Conservation (phyloP, 2,113 vertebrate genomes). For the Rhegmatorhina hoffmannsi region DNA sequence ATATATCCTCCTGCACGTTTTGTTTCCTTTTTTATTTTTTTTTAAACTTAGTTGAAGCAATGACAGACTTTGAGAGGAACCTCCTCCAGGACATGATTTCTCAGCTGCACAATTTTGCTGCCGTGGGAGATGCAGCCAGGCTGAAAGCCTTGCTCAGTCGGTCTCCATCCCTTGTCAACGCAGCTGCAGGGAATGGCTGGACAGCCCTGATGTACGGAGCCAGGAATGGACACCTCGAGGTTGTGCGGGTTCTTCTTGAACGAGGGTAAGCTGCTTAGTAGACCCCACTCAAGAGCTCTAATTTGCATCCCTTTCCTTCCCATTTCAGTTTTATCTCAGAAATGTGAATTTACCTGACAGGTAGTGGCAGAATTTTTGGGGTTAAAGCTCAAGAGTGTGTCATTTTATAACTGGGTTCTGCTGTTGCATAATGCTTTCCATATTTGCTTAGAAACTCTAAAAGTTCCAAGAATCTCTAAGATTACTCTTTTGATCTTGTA, state of each 20-base stretch:
- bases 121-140: constrained; percentile 78
- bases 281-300: background rate
- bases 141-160: constrained; percentile 74
- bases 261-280: constrained; percentile 77
- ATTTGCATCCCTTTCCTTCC: background rate
- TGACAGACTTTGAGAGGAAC: constrained; percentile 65
- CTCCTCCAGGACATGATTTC: constrained; percentile 73
- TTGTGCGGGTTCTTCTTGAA: constrained; percentile 79
- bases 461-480: background rate
- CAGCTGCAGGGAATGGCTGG: constrained; percentile 83
- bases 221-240: constrained; percentile 83
- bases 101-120: constrained; percentile 79
- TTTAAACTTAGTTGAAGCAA: background rate
- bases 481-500: background rate
- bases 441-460: background rate
- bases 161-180: constrained; percentile 79
- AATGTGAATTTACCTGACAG: background rate
- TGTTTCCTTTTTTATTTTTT: background rate
- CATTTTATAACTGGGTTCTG: background rate
- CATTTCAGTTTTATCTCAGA: rapidly evolving
- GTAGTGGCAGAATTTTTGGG: background rate
- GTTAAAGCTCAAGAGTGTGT: background rate
- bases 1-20: background rate
- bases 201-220: constrained; percentile 90
- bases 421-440: background rate